Evolutionary conservation across 2,797 vertebrate genomes (phyloP).

Genomic region (Acrossocheilus wenchowensis): DNA sequence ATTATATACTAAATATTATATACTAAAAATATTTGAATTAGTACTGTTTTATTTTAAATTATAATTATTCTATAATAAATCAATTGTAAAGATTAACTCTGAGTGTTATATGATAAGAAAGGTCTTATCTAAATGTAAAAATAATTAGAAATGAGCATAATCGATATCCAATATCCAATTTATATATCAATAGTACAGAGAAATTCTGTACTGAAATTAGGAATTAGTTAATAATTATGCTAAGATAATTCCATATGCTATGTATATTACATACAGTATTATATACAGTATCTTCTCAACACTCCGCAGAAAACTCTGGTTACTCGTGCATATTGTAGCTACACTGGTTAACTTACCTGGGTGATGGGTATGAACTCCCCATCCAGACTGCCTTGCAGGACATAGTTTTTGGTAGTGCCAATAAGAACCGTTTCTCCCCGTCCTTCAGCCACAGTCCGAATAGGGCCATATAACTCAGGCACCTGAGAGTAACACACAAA

Average conservation of each 20-base stretch:
- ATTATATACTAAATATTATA: not conserved
- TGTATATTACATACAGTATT: too few species aligned
- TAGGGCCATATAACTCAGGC: slow-evolving; percentile 92
- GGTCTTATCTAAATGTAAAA: not conserved
- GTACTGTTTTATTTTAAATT: not conserved
- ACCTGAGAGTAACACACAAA: slow-evolving; percentile 77
- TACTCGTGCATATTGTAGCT: not conserved
- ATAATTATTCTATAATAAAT: not conserved
- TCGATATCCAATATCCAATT: not conserved
- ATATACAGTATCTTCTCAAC: too few species aligned
- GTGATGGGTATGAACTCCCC: slow-evolving; percentile 92
- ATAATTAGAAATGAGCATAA: not conserved
- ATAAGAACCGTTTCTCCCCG: slow-evolving; percentile 90
- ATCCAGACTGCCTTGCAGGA: slow-evolving; percentile 89
- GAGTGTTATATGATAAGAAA: not conserved
- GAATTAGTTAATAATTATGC: not conserved
- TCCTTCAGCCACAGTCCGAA: slow-evolving; percentile 94
- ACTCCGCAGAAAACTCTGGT: not conserved
- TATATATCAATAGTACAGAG: not conserved
- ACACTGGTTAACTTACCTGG: slow-evolving; percentile 79
- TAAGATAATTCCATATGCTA: not conserved
- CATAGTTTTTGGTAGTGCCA: slow-evolving; percentile 94
- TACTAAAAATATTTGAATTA: not conserved
- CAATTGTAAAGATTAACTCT: not conserved
- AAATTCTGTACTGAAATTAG: not conserved